Conservation (phyloP, 2,888 invertebrate genomes). For the Macrosoma leucophasiata region DNA sequence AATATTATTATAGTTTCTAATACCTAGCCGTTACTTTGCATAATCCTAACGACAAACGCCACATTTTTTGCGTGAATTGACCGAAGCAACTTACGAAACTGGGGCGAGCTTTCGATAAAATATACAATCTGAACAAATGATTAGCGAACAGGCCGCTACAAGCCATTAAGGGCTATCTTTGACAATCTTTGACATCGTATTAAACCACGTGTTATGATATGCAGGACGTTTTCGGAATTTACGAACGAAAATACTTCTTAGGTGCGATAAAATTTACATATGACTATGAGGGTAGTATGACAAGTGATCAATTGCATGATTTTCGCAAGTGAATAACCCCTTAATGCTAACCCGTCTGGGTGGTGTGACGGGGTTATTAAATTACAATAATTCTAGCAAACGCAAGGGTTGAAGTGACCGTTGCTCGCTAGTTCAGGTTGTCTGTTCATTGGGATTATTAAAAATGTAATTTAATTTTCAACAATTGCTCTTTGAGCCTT, state of each 20-base stretch:
- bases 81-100: slow-evolving; percentile 28
- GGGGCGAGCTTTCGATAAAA: slow-evolving; percentile 43
- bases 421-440: slow-evolving; percentile 9
- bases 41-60: too few relatives aligned
- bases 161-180: slow-evolving; percentile 38
- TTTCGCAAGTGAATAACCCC: slow-evolving; percentile 52
- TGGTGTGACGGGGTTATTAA: slow-evolving; percentile 61
- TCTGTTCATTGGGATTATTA: too few relatives aligned
- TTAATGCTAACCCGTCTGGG: slow-evolving; percentile 43
- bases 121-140: slow-evolving; percentile 56
- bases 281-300: slow-evolving; percentile 44
- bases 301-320: slow-evolving; percentile 68
- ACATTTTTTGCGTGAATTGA: background rate
- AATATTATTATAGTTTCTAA: too few relatives aligned
- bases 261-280: slow-evolving; percentile 44
- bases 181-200: slow-evolving; percentile 36
- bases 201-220: slow-evolving; percentile 53
- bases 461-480: too few relatives aligned
- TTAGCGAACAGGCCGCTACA: slow-evolving; percentile 62
- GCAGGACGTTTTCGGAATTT: slow-evolving; percentile 32
- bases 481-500: too few relatives aligned
- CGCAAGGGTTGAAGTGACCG: slow-evolving; percentile 30
- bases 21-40: too few relatives aligned
- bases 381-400: slow-evolving; percentile 59
- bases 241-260: slow-evolving; percentile 38